phyloP scores from a whole-genome alignment of 1,140 invertebrate genomes.

The Papilio dardanus region DNA sequence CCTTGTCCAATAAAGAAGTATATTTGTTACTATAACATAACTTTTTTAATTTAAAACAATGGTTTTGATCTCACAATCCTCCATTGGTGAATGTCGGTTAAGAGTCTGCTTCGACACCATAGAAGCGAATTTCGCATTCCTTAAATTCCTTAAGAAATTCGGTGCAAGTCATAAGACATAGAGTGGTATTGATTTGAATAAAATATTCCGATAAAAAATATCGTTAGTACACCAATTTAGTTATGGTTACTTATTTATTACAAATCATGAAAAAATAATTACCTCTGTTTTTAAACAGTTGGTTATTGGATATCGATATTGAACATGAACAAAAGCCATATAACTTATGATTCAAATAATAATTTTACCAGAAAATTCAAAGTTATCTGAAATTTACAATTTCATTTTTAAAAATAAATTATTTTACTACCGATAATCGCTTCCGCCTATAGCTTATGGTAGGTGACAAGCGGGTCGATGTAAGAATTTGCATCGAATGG shows the following conservation, averaged over 20 bases:
- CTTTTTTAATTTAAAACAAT: neutral
- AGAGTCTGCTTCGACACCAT: constrained; percentile 66
- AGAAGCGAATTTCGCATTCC: constrained; percentile 76
- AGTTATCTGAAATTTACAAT: no score
- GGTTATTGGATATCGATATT: no score
- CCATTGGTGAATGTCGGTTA: constrained; percentile 64
- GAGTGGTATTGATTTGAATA: neutral
- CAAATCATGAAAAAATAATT: no score
- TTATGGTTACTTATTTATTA: no score
- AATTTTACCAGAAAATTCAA: no score
- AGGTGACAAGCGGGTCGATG: constrained; percentile 56
- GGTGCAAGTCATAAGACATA: constrained; percentile 46
- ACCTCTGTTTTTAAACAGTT: no score
- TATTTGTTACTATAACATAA: neutral
- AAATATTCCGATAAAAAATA: neutral
- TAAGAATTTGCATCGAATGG: constrained; percentile 80
- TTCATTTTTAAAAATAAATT: no score
- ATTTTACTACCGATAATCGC: neutral
- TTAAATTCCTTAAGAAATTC: constrained; percentile 50
- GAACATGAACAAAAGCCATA: no score
- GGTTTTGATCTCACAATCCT: constrained; percentile 53
- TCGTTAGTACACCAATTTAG: neutral
- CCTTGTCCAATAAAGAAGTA: neutral
- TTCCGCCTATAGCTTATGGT: constrained; percentile 41
- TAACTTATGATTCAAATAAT: no score